A percentile compares a stretch with the other conserved stretches of the same genome.
Evolutionary conservation across 2,797 vertebrate genomes (phyloP).

Genomic region (Microchirus variegatus): DNA sequence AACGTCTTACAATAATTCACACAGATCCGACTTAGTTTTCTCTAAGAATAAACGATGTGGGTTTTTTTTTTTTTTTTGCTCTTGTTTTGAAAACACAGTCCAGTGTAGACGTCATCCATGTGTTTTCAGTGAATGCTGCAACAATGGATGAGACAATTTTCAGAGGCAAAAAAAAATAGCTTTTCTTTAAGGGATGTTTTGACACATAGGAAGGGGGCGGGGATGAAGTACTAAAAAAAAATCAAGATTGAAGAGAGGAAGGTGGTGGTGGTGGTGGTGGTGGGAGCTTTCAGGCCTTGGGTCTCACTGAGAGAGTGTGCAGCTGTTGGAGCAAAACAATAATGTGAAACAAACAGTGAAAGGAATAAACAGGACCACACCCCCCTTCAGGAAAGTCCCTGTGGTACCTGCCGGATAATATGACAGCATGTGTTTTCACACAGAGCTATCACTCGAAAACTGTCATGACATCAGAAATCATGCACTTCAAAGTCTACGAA

Average conservation of each 20-base stretch:
- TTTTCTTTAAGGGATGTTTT: slow-evolving; percentile 60
- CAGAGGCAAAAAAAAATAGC: slow-evolving; percentile 16
- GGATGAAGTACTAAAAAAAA: slow-evolving; percentile 6
- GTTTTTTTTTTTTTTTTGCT: slow-evolving; percentile 7
- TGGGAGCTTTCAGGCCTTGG: slow-evolving; percentile 48
- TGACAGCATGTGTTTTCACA: slow-evolving; percentile 19
- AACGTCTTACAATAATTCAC: neutral
- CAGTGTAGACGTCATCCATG: slow-evolving; percentile 46
- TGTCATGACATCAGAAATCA: slow-evolving; percentile 33
- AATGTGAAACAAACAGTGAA: slow-evolving; percentile 64
- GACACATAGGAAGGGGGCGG: slow-evolving; percentile 42
- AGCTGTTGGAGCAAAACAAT: slow-evolving; percentile 73
- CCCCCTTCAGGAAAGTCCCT: slow-evolving; percentile 31
- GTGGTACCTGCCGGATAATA: slow-evolving; percentile 32
- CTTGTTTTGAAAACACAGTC: slow-evolving; percentile 39
- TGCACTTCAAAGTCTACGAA: slow-evolving; percentile 18
- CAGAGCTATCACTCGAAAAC: slow-evolving; percentile 12
- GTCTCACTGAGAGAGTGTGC: slow-evolving; percentile 59
- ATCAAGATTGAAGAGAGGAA: slow-evolving; percentile 36
- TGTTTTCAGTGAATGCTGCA: slow-evolving; percentile 44
- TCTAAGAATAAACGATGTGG: no score
- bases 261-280: slow-evolving; percentile 32
- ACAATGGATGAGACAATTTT: slow-evolving; percentile 68
- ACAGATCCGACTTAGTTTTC: no score
- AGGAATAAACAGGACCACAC: slow-evolving; percentile 52